Percentiles rank a stretch among this genome's conserved stretches.
Evolutionary conservation across 2,113 vertebrate species (phyloP).

Genomic region (Probosciger aterrimus): DNA sequence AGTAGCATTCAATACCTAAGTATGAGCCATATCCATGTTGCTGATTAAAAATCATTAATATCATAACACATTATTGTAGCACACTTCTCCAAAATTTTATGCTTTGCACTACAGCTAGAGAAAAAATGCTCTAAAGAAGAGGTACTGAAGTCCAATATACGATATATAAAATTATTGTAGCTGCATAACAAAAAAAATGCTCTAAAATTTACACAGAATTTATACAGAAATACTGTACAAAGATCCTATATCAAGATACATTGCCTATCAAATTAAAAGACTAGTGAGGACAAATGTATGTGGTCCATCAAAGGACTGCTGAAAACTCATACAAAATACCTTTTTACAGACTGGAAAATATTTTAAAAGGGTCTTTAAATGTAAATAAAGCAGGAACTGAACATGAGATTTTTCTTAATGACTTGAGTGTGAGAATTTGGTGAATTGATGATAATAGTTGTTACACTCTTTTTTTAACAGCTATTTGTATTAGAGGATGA

Average conservation of each 20-base stretch:
- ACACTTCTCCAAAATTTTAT: background rate
- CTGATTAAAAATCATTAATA: background rate
- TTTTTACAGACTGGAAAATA: background rate
- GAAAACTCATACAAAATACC: background rate
- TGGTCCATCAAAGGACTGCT: background rate
- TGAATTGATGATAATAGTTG: background rate
- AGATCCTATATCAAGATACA: background rate
- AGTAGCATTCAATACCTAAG: accelerated
- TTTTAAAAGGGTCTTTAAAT: background rate
- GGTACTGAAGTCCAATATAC: background rate
- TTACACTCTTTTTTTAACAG: accelerated
- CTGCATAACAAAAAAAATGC: background rate
- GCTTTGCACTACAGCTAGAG: background rate
- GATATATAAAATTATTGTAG: background rate
- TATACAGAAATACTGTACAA: background rate
- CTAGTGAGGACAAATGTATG: background rate
- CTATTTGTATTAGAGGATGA: background rate
- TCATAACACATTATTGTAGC: background rate
- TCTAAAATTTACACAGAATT: background rate
- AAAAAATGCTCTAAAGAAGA: background rate
- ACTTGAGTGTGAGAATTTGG: background rate
- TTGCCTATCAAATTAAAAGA: background rate
- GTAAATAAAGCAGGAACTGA: background rate
- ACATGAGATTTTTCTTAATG: background rate
- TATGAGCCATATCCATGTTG: background rate